phyloP scores from a whole-genome alignment of 2,797 vertebrate species.

The Champsocephalus gunnari region DNA sequence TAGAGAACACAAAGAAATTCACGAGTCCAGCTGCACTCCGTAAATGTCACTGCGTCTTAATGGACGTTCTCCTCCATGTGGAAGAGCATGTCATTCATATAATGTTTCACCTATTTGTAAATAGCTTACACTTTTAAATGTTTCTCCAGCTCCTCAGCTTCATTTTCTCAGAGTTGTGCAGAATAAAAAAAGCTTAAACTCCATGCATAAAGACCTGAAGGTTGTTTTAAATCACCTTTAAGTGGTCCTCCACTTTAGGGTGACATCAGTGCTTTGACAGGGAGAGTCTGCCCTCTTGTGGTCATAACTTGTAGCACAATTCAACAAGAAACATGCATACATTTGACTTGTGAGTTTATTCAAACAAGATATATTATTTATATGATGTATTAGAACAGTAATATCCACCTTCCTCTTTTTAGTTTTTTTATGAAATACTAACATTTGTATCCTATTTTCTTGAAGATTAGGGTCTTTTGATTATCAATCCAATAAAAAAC shows the following conservation, averaged over 20 bases:
- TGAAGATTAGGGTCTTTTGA: neutral
- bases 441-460: neutral
- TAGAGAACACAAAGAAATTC: slow-evolving; percentile 5
- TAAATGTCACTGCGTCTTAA: slow-evolving; percentile 4
- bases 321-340: neutral
- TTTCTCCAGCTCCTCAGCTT: neutral
- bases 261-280: slow-evolving; percentile 31
- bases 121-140: neutral
- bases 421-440: too few species aligned
- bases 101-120: neutral
- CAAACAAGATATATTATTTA: neutral
- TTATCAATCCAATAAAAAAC: neutral
- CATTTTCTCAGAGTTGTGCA: neutral
- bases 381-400: neutral
- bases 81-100: neutral
- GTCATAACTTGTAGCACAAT: slow-evolving; percentile 46
- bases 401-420: neutral
- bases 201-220: neutral
- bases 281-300: slow-evolving; percentile 74
- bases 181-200: neutral
- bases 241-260: neutral
- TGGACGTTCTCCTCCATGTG: slow-evolving; percentile 35
- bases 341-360: neutral
- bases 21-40: slow-evolving; percentile 23
- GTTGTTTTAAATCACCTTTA: neutral